Evolutionary conservation across 2,113 vertebrate genomes (phyloP), one percentile per base, ranked within the genome.

Genomic region (Pachycephala philippinensis): DNA sequence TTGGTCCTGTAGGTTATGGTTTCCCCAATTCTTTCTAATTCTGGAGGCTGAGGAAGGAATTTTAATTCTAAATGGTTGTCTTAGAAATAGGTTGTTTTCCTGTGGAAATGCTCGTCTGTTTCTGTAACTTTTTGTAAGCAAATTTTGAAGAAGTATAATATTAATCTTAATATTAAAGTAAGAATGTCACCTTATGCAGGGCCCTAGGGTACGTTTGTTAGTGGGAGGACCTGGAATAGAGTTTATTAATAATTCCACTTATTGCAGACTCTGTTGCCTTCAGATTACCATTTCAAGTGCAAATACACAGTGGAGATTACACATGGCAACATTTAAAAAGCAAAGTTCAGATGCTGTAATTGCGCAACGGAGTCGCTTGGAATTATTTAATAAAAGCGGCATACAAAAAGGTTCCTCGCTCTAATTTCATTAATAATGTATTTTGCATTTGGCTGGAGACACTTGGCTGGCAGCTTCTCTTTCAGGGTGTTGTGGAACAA

Each of bases 271-370:
- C 56, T 83, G 8, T 75, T 64, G 40, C 77, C 74, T 92, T 87
- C 71, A 91, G 64, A 85, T 76, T 83, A 45, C 75, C 69, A 35
- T 77, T 95, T 78, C 26, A 77, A 83, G 84, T 72, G 35, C 90
- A 92, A 80, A 86, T 47, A 33, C 52, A 84, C 15, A 19, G 40
- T 93, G 89, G 93, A 97, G 88, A 96, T 97, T 95, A 93, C 82
- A 89, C 80, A 57, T 92, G 93, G 92, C 71, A 79, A 19, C 89
- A 70, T 87, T 95, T 95, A 76, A 97, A 97, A 97, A 95, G 92
- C 77, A 94, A 96, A 96, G 28, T 49, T 95, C 92, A 90, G 93
- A 69, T 95, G 65, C 84, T 96, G 59, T 96, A 97, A 89, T 95
- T 95, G 95, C 30, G 37, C 90, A 92, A 59, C 15, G 70, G 85